Evolutionary conservation across 2,113 vertebrate species (phyloP).

Genomic region (Anolis carolinensis): DNA sequence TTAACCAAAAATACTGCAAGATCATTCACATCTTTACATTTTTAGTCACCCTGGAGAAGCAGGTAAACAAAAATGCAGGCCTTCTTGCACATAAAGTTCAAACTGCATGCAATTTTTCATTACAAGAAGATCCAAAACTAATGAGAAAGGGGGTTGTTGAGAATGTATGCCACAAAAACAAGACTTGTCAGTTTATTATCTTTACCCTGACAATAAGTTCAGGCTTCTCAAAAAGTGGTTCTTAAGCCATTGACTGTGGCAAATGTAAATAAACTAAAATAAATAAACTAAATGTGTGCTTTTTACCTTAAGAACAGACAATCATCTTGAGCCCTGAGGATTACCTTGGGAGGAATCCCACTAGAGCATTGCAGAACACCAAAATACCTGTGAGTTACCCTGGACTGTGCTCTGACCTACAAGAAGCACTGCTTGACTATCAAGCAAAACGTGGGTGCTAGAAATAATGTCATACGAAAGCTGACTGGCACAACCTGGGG

Average conservation of each 20-base stretch:
- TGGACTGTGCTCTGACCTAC: too few relatives aligned
- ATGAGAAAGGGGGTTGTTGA: too few relatives aligned
- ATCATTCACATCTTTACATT: neutral
- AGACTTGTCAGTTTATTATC: neutral
- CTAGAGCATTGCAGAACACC: too few relatives aligned
- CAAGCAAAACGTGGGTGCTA: too few relatives aligned
- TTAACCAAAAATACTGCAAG: neutral
- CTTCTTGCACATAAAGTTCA: neutral
- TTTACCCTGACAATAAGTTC: neutral
- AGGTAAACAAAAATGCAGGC: neutral
- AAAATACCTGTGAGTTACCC: too few relatives aligned
- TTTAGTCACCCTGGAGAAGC: neutral
- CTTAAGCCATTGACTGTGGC: neutral
- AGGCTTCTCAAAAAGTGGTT: neutral
- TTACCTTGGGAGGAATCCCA: too few relatives aligned
- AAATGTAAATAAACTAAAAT: neutral
- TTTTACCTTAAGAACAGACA: too few relatives aligned
- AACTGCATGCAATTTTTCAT: neutral
- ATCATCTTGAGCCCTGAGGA: too few relatives aligned
- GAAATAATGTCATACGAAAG: too few relatives aligned
- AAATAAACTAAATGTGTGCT: too few relatives aligned
- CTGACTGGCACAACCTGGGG: too few relatives aligned
- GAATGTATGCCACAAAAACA: neutral
- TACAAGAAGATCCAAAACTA: neutral
- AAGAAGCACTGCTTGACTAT: too few relatives aligned